These are phyloP conservation scores for Tenebrosternarchus preto DNA, from an alignment of 2,113 vertebrate genomes.

Conservation along the genomic window DNA sequence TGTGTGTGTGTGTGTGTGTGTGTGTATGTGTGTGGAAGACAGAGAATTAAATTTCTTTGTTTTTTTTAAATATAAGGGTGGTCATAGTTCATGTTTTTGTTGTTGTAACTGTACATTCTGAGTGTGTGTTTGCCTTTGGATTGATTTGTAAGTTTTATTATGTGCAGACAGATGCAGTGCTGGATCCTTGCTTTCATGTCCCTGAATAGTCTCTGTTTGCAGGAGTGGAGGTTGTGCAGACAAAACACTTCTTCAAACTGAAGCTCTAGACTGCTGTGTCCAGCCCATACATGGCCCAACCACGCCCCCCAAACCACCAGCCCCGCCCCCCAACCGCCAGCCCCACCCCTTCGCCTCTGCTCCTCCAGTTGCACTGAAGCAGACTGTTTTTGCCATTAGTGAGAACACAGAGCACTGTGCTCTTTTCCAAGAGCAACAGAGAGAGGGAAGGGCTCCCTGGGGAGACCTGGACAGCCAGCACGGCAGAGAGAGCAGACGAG, in stretches of 20 bases:
- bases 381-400: slow-evolving; percentile 13
- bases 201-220: background rate
- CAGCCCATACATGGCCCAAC: too few relatives aligned
- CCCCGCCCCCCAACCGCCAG: too few relatives aligned
- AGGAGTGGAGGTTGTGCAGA: slow-evolving; percentile 11
- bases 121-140: background rate
- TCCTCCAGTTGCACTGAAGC: slow-evolving; percentile 19
- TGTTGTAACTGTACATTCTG: too few relatives aligned
- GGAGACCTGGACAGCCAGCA: slow-evolving; percentile 18
- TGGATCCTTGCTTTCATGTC: slow-evolving; percentile 18
- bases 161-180: slow-evolving; percentile 34
- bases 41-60: too few relatives aligned
- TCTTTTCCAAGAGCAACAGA: slow-evolving; percentile 72
- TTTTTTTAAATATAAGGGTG: too few relatives aligned
- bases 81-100: too few relatives aligned
- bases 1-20: too few relatives aligned
- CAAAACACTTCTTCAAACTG: background rate
- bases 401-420: background rate
- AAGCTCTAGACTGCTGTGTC: slow-evolving; percentile 5
- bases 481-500: slow-evolving; percentile 13
- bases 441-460: slow-evolving; percentile 52
- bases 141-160: slow-evolving; percentile 1
- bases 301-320: too few relatives aligned
- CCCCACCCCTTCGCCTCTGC: slow-evolving; percentile 18
- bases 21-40: too few relatives aligned